Evolutionary conservation across 2,888 invertebrate genomes (phyloP), one percentile per base, ranked within the genome.

Genomic region (Labia minor): DNA sequence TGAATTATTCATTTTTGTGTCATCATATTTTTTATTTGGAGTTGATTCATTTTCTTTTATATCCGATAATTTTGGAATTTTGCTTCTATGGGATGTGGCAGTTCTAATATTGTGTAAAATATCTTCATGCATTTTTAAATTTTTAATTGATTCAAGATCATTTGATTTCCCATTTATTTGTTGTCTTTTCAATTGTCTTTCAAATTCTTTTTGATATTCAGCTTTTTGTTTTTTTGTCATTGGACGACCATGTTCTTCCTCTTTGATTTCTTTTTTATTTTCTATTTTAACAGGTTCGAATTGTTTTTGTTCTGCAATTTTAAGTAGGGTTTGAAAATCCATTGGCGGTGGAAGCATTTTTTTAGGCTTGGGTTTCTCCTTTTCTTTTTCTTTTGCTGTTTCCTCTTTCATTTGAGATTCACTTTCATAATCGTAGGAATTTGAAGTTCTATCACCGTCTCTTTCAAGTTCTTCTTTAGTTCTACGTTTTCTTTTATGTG

Each of bases 271-370:
- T 69, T 79, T 78, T 73, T 81, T 82, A 19, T 78, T 76, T 71
- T 84, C 83, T 67, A 86, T 77, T 21, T 85, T 81, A 1, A 92
- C 76, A 0, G 92, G 92, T 74, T 92, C 89, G 75, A 85, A 82
- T 71, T 92, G 92, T 74, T 92, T 92, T 74, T 89, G 85, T 72
- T 88, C 90, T 0, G 93, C 93, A 6, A 93, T 78, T 77, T 91
- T 89, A 1, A 95, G 76, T 19, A 95, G 76, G 67, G 89, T 85
- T 72, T 84, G 81, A 74, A 92, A 94, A 76, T 90, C 89, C 76
- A 92, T 82, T 0, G 88, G 86, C 0, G 92, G 89, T 1, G 90
- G 89, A 63, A 64, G 80, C 76, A 81, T 70, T 81, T 76, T 68
- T 84, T 84, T 19, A 79, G 75, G 75, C 87, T 89, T 0, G 81